A percentile compares a stretch with the other conserved stretches of the same genome.
phyloP scores from a whole-genome alignment of 1,140 invertebrate genomes.

The Orius insidiosus region DNA sequence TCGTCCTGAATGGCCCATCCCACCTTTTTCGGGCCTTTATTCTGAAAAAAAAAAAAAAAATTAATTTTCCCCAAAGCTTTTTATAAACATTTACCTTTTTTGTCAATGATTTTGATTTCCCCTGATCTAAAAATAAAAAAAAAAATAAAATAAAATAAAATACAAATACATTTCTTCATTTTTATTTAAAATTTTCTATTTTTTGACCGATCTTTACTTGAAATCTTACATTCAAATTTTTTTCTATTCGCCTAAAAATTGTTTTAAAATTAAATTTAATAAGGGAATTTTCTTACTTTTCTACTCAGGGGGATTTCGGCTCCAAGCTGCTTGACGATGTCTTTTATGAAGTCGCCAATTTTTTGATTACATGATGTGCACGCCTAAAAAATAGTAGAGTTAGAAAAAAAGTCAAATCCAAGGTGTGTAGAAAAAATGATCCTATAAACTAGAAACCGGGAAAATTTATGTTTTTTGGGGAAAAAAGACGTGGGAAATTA shows the following conservation, averaged over 20 bases:
- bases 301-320: not conserved
- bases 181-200: not conserved
- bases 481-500: too few species aligned
- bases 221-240: not conserved
- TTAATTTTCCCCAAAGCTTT: too few species aligned
- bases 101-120: too few species aligned
- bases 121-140: too few species aligned
- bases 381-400: slow-evolving; percentile 8
- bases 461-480: too few species aligned
- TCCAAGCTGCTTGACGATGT: slow-evolving; percentile 12
- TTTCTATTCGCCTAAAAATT: not conserved
- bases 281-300: not conserved
- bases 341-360: slow-evolving; percentile 11
- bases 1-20: not conserved
- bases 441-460: too few species aligned
- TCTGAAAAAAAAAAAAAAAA: not conserved
- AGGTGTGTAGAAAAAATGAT: not conserved
- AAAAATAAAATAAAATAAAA: too few species aligned
- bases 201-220: not conserved
- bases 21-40: not conserved
- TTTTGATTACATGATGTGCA: slow-evolving; percentile 7
- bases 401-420: not conserved
- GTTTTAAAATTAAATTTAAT: not conserved
- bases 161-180: too few species aligned
- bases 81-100: too few species aligned